A percentile compares a stretch with the other conserved stretches of the same genome.
phyloP scores from a whole-genome alignment of 2,113 vertebrate genomes.

The Rhadina sibilatrix region DNA sequence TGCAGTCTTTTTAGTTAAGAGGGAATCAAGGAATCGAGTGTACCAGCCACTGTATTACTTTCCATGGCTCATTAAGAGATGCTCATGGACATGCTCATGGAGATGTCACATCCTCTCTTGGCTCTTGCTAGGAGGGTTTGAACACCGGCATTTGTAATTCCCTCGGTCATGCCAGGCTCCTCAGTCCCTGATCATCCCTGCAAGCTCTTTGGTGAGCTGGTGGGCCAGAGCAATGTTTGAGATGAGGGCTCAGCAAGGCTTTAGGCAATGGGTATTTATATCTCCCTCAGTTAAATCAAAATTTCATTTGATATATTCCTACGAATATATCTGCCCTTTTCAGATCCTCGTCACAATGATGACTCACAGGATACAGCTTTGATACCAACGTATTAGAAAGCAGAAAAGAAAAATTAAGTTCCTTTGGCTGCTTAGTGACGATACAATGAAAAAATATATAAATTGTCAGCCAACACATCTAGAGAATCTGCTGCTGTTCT shows the following conservation, averaged over 20 bases:
- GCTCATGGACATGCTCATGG: not conserved
- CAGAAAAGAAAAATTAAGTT: not conserved
- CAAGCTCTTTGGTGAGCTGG: not conserved
- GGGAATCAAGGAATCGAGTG: not conserved
- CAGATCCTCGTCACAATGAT: not conserved
- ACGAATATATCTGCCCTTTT: constrained; percentile 36
- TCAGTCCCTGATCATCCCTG: not conserved
- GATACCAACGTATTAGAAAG: not conserved
- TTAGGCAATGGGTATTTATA: not conserved
- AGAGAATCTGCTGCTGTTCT: not conserved
- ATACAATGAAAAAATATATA: not conserved
- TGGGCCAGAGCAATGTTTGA: not conserved
- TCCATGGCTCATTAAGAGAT: not conserved
- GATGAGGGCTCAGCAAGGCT: not conserved
- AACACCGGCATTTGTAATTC: not conserved
- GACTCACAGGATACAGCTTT: constrained; percentile 17
- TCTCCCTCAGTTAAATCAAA: not conserved
- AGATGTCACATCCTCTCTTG: rapidly evolving
- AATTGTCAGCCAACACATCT: not conserved
- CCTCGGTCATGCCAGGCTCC: not conserved
- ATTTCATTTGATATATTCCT: not conserved
- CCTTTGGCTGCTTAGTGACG: not conserved
- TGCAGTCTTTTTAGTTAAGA: not conserved
- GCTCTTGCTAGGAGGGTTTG: not conserved
- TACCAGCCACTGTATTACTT: rapidly evolving